Percentiles rank a stretch among this genome's conserved stretches.
phyloP scores from a whole-genome alignment of 2,888 invertebrate species.

The Drepanosiphum platanoidis region DNA sequence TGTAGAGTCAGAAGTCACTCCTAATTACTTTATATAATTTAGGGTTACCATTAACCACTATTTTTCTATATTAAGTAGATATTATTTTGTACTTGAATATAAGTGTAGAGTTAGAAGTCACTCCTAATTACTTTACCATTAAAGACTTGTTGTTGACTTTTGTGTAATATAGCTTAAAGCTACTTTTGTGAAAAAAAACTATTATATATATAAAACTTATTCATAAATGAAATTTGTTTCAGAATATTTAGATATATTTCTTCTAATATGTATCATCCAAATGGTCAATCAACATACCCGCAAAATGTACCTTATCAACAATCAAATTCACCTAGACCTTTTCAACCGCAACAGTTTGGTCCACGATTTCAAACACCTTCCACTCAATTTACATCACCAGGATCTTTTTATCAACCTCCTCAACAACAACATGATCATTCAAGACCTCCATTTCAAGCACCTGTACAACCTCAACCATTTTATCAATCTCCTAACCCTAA shows the following conservation, averaged over 20 bases:
- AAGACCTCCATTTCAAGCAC: neutral
- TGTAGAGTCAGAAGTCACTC: neutral
- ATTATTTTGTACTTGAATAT: no score
- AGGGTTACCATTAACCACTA: no score
- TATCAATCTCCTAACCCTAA: conserved; percentile 6
- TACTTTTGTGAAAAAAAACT: neutral
- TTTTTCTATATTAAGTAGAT: no score
- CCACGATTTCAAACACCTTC: conserved; percentile 50
- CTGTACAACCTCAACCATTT: conserved; percentile 13
- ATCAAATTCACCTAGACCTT: conserved; percentile 27
- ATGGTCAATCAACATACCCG: neutral
- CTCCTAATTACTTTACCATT: neutral
- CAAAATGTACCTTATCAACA: conserved; percentile 31
- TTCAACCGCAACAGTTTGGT: conserved; percentile 52
- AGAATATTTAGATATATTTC: neutral
- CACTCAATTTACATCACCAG: conserved; percentile 28
- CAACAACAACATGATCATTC: neutral
- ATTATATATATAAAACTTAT: neutral
- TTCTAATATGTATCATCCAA: conserved; percentile 30
- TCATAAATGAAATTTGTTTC: neutral
- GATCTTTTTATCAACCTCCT: conserved; percentile 14
- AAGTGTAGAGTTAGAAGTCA: neutral
- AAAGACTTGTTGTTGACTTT: neutral
- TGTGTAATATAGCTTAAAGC: neutral
- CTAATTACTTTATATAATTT: no score